A percentile compares a stretch with the other conserved stretches of the same genome.
Evolutionary conservation across 2,888 invertebrate species (phyloP).

Genomic region (Brachylomia viminalis): DNA sequence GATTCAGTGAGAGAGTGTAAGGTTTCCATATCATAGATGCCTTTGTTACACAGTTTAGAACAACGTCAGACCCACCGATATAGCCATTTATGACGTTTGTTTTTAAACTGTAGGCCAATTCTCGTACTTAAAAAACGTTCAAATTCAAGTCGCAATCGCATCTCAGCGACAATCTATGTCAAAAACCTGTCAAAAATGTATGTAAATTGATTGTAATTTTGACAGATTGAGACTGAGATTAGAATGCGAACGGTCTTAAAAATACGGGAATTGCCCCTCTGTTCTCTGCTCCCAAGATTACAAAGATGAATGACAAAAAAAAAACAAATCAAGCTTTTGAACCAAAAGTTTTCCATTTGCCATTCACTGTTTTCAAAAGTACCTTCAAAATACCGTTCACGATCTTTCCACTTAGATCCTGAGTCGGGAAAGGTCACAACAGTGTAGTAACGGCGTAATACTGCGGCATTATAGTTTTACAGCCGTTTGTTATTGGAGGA

Average conservation of each 20-base stretch:
- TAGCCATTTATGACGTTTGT: background rate
- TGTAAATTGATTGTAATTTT: too few relatives aligned
- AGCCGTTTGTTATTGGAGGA: conserved; percentile 36
- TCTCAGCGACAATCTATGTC: too few relatives aligned
- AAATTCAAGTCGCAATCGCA: too few relatives aligned
- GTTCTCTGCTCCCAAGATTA: background rate
- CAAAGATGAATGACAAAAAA: background rate
- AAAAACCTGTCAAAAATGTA: too few relatives aligned
- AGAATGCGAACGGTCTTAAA: too few relatives aligned
- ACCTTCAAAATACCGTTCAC: conserved; percentile 16
- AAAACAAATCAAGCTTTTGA: background rate
- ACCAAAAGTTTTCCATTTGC: background rate
- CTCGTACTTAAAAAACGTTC: too few relatives aligned
- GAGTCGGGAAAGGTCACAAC: conserved; percentile 41
- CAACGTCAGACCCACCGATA: background rate
- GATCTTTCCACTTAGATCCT: conserved; percentile 33
- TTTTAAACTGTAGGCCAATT: too few relatives aligned
- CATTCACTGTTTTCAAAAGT: background rate
- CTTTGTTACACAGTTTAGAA: background rate
- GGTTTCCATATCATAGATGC: too few relatives aligned
- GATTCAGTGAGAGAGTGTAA: background rate
- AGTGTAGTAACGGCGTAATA: conserved; percentile 45
- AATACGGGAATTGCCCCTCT: too few relatives aligned
- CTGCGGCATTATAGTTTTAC: conserved; percentile 36
- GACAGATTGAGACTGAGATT: too few relatives aligned